Evolutionary conservation across 2,888 invertebrate species (phyloP).

Genomic region (Vanessa cardui): DNA sequence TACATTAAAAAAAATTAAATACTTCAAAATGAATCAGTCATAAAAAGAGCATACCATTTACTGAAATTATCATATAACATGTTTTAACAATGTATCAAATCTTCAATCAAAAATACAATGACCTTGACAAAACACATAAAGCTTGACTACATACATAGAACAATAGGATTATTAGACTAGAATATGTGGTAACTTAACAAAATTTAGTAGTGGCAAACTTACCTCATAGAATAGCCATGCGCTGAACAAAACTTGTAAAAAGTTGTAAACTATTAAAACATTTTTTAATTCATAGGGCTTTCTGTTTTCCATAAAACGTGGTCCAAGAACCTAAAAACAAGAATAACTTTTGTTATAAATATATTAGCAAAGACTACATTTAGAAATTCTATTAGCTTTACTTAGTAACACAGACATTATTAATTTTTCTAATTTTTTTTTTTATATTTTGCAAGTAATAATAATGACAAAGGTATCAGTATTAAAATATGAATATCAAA

Average conservation of each 20-base stretch:
- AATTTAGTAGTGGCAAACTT: constrained; percentile 53
- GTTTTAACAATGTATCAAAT: not conserved
- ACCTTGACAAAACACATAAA: constrained; percentile 6
- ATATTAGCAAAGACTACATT: not conserved
- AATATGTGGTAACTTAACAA: not conserved
- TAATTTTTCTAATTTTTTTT: not conserved
- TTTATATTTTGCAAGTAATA: not conserved
- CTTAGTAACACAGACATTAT: not conserved
- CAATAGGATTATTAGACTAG: constrained; percentile 2
- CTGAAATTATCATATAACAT: not conserved
- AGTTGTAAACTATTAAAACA: constrained; percentile 90
- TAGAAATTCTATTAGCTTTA: not conserved
- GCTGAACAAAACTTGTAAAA: constrained; percentile 95
- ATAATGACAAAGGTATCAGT: constrained; percentile 6
- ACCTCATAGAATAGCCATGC: constrained; percentile 96
- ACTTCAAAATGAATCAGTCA: not conserved
- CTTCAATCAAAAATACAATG: constrained; percentile 6
- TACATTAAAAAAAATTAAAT: too few relatives aligned
- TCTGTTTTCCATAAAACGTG: constrained; percentile 94
- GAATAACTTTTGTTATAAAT: not conserved
- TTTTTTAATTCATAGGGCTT: constrained; percentile 93
- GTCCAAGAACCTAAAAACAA: constrained; percentile 88
- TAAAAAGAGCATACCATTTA: not conserved
- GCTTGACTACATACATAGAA: constrained; percentile 1
- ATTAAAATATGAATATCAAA: constrained; percentile 1